phyloP scores from a whole-genome alignment of 2,888 invertebrate genomes.

The Perizoma flavofasciatum region DNA sequence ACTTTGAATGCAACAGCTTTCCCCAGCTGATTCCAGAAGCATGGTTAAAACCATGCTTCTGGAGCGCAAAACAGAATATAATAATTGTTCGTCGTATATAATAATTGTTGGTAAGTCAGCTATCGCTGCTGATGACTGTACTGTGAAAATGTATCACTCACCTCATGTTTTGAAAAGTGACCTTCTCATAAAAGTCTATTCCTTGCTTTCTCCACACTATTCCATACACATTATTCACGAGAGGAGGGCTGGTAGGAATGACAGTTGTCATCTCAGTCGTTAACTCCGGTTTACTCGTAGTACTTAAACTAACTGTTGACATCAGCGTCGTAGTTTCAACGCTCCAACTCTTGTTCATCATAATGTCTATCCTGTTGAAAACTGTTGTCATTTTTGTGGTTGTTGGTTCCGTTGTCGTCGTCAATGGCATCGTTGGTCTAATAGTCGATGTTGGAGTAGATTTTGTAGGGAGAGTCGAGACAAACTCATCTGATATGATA shows the following conservation, averaged over 20 bases:
- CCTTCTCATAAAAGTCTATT: conserved; percentile 67
- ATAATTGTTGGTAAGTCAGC: too few species aligned
- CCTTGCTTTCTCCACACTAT: conserved; percentile 79
- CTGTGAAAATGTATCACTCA: conserved; percentile 41
- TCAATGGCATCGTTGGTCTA: conserved; percentile 56
- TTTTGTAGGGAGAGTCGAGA: conserved; percentile 60
- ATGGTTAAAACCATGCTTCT: too few species aligned
- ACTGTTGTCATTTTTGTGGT: conserved; percentile 71
- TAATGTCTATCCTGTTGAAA: conserved; percentile 78
- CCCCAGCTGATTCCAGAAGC: too few species aligned
- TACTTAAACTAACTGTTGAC: conserved; percentile 75
- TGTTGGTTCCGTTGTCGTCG: conserved; percentile 71
- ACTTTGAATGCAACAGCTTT: too few species aligned
- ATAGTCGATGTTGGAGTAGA: conserved; percentile 53
- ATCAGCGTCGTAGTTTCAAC: conserved; percentile 76
- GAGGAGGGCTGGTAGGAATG: conserved; percentile 55
- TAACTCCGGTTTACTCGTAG: conserved; percentile 60
- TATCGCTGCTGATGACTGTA: too few species aligned
- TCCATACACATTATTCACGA: conserved; percentile 75
- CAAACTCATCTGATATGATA: conserved; percentile 75
- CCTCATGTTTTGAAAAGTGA: conserved; percentile 78
- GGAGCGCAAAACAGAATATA: too few species aligned
- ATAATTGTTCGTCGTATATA: too few species aligned
- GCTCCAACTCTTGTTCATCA: conserved; percentile 81
- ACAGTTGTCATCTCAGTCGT: conserved; percentile 58